Percentiles rank a stretch among this genome's conserved stretches.
Conservation (phyloP, 92 coral and sea anemone genomes). For the Zoanthus solanderi region DNA sequence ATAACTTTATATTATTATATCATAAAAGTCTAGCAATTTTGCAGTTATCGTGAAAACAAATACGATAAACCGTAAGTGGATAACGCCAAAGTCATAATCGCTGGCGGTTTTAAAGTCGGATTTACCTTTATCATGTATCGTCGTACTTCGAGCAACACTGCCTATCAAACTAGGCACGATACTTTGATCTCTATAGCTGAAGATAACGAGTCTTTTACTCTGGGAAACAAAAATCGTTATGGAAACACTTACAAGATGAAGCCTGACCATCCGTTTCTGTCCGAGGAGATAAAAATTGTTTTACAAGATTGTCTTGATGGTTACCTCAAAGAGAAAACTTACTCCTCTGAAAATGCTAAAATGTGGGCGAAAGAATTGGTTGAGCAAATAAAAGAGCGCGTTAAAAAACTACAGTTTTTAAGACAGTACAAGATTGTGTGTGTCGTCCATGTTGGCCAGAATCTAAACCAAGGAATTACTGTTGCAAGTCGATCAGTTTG, state of each 20-base stretch:
- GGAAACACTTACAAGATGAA: constrained; percentile 75
- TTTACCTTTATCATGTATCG: neutral
- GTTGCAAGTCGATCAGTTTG: constrained; percentile 76
- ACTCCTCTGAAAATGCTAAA: constrained; percentile 51
- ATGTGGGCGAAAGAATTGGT: constrained; percentile 51
- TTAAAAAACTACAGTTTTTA: constrained; percentile 57
- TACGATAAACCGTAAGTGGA: neutral
- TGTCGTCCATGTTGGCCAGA: constrained; percentile 73
- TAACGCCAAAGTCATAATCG: neutral
- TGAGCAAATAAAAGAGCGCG: constrained; percentile 70
- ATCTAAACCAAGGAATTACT: constrained; percentile 61
- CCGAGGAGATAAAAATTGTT: constrained; percentile 41
- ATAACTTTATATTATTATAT: neutral
- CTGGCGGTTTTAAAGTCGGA: neutral
- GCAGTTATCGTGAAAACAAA: neutral
- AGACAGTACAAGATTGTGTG: constrained; percentile 77
- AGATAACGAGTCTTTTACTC: neutral
- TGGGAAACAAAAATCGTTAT: neutral
- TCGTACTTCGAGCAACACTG: neutral
- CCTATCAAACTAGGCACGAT: neutral
- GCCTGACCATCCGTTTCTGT: constrained; percentile 62
- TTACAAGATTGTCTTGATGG: constrained; percentile 57
- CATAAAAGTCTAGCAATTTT: neutral
- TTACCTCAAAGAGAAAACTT: constrained; percentile 48
- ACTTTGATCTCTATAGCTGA: neutral